These are phyloP conservation scores for Thaleichthys pacificus DNA, from an alignment of 2,797 vertebrate species.

Conservation along the genomic window DNA sequence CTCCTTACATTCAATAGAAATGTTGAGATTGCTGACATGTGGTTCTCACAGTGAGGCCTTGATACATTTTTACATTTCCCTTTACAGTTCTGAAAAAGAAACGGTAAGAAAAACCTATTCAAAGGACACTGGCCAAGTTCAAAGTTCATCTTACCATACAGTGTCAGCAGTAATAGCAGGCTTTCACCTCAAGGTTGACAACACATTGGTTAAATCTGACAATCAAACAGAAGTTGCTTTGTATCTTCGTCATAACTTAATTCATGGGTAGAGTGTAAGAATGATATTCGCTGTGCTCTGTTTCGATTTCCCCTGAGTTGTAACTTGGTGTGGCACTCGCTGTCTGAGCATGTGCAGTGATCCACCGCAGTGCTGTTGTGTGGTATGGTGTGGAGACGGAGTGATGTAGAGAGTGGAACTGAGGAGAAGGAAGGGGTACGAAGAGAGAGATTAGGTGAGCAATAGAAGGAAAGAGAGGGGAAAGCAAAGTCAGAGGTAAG, in stretches of 20 bases:
- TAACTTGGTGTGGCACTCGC: conserved; percentile 60
- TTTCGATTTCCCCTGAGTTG: conserved; percentile 56
- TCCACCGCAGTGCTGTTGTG: conserved; percentile 69
- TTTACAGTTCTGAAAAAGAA: background rate
- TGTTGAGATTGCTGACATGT: background rate
- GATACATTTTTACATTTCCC: background rate
- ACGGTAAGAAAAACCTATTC: background rate
- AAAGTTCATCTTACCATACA: background rate
- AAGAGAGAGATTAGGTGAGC: background rate
- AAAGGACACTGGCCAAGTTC: background rate
- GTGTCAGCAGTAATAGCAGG: background rate
- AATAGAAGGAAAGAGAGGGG: background rate
- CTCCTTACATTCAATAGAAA: background rate
- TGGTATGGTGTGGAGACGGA: conserved; percentile 21
- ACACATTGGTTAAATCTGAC: conserved; percentile 1
- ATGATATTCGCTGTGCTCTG: conserved; percentile 22
- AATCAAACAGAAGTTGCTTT: background rate
- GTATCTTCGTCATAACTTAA: background rate
- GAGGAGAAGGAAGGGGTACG: background rate
- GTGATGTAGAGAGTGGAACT: conserved; percentile 34
- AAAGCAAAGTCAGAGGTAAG: conserved; percentile 25
- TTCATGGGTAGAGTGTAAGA: background rate
- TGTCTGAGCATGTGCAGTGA: conserved; percentile 73
- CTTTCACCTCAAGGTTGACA: background rate
- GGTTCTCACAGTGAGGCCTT: background rate